Conservation (phyloP, 2,797 vertebrate genomes). For the Heterohyrax brucei region DNA sequence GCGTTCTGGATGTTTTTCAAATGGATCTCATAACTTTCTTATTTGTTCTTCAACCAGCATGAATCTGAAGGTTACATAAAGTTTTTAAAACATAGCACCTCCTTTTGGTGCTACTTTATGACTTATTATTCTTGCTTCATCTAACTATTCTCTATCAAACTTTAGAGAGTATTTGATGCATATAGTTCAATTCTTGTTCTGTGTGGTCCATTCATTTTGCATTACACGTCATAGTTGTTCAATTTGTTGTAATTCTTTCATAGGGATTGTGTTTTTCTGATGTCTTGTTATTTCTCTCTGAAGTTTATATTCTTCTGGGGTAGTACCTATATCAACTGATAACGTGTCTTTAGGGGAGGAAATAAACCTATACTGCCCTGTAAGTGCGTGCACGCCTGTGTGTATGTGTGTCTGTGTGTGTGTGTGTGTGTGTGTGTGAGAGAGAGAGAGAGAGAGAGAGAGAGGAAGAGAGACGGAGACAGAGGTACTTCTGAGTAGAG, state of each 20-base stretch:
- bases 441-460: no score
- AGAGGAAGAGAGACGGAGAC: no score
- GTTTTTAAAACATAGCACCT: neutral
- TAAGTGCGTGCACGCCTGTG: neutral
- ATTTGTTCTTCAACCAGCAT: neutral
- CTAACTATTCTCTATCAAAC: neutral
- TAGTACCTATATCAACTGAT: neutral
- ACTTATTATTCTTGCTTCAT: neutral
- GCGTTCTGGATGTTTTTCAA: neutral
- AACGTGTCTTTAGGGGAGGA: neutral
- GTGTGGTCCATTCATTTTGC: neutral
- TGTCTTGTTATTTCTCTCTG: slow-evolving; percentile 34
- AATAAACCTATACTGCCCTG: neutral
- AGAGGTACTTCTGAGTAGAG: neutral
- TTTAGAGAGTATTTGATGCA: neutral
- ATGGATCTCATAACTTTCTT: neutral
- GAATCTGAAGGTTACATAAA: neutral
- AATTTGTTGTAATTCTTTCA: slow-evolving; percentile 20
- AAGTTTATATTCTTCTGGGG: neutral
- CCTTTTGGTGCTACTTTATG: neutral
- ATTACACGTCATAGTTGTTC: neutral
- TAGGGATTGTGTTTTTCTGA: neutral
- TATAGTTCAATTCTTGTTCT: neutral
- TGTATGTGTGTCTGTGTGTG: neutral
- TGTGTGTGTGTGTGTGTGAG: neutral